These are phyloP conservation scores for Myathropa florea DNA, from an alignment of 2,888 invertebrate genomes.

Conservation along the genomic window DNA sequence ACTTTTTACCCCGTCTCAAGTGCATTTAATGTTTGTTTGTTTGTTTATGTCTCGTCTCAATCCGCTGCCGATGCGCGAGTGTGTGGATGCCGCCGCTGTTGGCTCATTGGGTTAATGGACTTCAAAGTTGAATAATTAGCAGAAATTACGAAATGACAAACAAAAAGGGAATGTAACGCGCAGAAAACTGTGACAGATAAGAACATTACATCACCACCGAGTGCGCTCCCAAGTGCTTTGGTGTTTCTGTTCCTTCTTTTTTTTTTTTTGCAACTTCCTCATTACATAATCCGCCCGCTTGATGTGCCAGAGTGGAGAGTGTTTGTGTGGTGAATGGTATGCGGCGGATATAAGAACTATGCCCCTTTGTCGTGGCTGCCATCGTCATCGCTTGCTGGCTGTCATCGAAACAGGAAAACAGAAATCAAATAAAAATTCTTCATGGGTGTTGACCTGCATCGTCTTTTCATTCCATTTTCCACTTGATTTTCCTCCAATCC, in stretches of 20 bases:
- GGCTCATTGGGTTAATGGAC: constrained; percentile 68
- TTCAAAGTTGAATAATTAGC: constrained; percentile 67
- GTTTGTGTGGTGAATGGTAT: background rate
- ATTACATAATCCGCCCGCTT: constrained; percentile 40
- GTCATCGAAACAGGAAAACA: constrained; percentile 56
- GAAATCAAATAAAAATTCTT: constrained; percentile 62
- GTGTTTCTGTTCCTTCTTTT: background rate
- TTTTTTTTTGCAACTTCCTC: constrained; percentile 52
- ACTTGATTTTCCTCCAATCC: constrained; percentile 4
- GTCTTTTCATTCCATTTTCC: background rate
- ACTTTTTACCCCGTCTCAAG: constrained; percentile 41
- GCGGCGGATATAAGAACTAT: constrained; percentile 7
- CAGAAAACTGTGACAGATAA: constrained; percentile 56
- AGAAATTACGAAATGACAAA: constrained; percentile 16
- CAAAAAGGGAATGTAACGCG: constrained; percentile 6
- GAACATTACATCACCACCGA: background rate
- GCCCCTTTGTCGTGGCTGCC: background rate
- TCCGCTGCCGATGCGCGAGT: background rate
- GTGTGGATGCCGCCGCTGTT: background rate
- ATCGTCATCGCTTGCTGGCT: background rate
- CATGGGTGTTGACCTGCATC: constrained; percentile 54
- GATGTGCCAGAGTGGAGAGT: background rate
- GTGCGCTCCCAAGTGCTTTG: background rate
- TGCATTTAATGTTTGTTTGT: constrained; percentile 48
- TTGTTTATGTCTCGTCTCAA: constrained; percentile 28